Base-by-base conservation (phyloP, 2,797 vertebrate genomes). In the Characodon lateralis region DNA sequence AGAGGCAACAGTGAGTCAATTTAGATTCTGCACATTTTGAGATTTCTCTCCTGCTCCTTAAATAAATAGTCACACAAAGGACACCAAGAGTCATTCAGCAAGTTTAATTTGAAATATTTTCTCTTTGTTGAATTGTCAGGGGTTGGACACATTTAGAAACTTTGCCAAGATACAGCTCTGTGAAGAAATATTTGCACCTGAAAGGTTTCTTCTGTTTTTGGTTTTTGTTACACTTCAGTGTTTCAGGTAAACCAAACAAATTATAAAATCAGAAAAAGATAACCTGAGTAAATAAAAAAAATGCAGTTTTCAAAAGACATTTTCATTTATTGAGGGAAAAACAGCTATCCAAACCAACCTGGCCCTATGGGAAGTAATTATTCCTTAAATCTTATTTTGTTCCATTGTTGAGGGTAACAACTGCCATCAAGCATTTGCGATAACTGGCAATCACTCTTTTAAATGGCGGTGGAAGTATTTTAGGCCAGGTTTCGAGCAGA, bases 71-170 rank as follows among this genome's bases (percentile, higher is more conserved):
- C 66, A 41, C 80, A 90, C 82, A 89, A 89, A 90, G 6, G 72
- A 89, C 87, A 89, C 73, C 86, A 90, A 31, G 51, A 89, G 85
- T 83, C 88, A 89, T 77, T 88, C 78, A 74, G 75, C 26, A 4
- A 66, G 31, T 39, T 84, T 77, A 48, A 79, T 78, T 76, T 79
- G 59, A 82, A 84, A 83, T 79, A 71, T 75, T 85, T 85, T 53
- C 22, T 78, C 61, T 94, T 95, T 94, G 94, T 94, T 95, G 76
- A 86, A 81, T 85, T 58, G 46, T 89, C 76, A 87, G 43, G 35
- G 72, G 82, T 85, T 65, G 76, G 81, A 78, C 71, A 88, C 77
- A 63, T 82, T 74, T 31, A 88, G 63, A 14, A 51, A 76, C 75
- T 71, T 71, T 51, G 51, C 80, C 70, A 66, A 69, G 65, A 46